phyloP scores from a whole-genome alignment of 2,797 vertebrate genomes.

The Etheostoma nigrum region DNA sequence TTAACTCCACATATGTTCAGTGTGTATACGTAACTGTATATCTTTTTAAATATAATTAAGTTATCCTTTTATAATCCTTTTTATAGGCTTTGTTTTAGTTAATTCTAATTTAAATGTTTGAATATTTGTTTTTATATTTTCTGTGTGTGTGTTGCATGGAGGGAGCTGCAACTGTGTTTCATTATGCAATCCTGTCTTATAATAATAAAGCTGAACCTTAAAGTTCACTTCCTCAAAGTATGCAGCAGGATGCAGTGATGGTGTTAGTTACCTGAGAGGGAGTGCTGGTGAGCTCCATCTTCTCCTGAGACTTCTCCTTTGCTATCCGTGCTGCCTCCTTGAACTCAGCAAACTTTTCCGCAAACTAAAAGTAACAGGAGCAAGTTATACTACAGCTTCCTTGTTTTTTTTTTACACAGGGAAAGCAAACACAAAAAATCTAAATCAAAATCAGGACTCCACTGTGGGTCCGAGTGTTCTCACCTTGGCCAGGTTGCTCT shows the following conservation, averaged over 20 bases:
- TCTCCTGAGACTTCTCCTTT: conserved; percentile 98
- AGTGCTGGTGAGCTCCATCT: conserved; percentile 96
- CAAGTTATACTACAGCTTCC: neutral
- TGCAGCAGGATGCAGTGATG: neutral
- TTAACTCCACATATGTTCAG: too few species aligned
- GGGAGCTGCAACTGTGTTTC: too few species aligned
- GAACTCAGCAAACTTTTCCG: conserved; percentile 98
- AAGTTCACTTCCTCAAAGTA: neutral
- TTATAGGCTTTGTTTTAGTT: neutral
- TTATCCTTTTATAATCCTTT: neutral
- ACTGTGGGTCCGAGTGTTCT: conserved; percentile 44
- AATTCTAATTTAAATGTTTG: neutral
- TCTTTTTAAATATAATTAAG: neutral
- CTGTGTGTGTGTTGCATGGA: too few species aligned
- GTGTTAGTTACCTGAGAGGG: conserved; percentile 91
- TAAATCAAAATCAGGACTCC: neutral
- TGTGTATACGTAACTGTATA: too few species aligned
- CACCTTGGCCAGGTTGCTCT: conserved; percentile 95
- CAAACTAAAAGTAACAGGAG: conserved; percentile 86
- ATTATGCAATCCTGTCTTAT: too few species aligned
- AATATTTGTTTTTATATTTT: too few species aligned
- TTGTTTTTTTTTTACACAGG: neutral
- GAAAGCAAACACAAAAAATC: neutral
- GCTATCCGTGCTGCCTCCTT: conserved; percentile 97
- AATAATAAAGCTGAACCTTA: too few species aligned